Percentiles rank a stretch among this genome's conserved stretches.
Conservation (phyloP, 2,797 vertebrate genomes). For the Sebastolobus alascanus region DNA sequence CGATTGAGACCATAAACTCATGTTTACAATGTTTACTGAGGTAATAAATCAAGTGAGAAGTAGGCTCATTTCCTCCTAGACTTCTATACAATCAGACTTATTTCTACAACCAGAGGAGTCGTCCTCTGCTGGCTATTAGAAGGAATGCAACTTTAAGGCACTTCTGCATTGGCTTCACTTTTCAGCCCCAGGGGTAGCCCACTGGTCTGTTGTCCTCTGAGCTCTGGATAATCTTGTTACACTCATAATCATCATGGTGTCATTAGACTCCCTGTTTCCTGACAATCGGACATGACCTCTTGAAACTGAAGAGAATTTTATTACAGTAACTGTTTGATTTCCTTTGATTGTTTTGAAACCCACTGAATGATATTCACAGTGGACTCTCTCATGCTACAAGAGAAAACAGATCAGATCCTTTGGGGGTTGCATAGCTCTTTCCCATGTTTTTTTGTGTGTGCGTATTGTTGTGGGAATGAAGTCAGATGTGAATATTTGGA, state of each 20-base stretch:
- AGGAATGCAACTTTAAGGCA: no score
- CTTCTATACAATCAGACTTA: no score
- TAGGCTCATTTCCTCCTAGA: no score
- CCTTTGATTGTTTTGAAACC: slow-evolving; percentile 41
- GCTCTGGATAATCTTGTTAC: slow-evolving; percentile 55
- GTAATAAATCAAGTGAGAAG: no score
- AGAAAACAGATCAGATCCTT: slow-evolving; percentile 22
- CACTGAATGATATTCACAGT: slow-evolving; percentile 19
- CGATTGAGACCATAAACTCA: no score
- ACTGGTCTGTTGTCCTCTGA: neutral
- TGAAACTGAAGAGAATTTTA: slow-evolving; percentile 34
- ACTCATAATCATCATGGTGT: slow-evolving; percentile 53
- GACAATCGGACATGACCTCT: slow-evolving; percentile 56
- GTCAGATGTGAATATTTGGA: slow-evolving; percentile 61
- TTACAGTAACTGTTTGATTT: slow-evolving; percentile 44
- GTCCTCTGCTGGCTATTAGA: no score
- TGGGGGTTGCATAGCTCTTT: slow-evolving; percentile 13
- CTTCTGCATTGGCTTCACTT: no score
- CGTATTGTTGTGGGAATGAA: slow-evolving; percentile 53
- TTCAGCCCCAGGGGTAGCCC: no score
- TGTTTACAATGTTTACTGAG: no score
- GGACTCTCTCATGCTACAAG: neutral
- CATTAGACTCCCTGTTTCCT: slow-evolving; percentile 61
- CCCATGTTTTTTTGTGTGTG: neutral
- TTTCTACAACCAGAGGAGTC: no score